phyloP scores from a whole-genome alignment of 2,797 vertebrate genomes.

The Mastacembelus armatus region DNA sequence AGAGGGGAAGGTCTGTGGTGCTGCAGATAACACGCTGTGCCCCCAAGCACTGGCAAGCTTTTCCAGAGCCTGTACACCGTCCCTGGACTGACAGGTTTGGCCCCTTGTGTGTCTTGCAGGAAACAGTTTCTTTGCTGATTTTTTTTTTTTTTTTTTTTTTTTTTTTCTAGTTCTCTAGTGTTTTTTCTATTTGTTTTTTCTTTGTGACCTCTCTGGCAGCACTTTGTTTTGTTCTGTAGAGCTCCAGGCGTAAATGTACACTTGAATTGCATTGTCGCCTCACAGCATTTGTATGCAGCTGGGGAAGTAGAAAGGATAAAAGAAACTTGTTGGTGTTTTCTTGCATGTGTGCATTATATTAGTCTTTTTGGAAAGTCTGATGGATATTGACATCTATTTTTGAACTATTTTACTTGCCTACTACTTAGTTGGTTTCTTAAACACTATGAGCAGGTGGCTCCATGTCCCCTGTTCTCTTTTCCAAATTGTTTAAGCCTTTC shows the following conservation, averaged over 20 bases:
- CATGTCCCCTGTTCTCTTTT: no score
- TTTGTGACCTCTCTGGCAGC: not conserved
- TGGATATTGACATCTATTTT: no score
- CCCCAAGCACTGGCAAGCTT: conserved; percentile 59
- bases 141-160: no score
- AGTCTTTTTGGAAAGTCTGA: no score
- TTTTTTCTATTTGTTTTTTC: not conserved
- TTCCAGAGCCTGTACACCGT: conserved; percentile 44
- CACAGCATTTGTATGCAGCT: not conserved
- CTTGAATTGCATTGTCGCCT: conserved; percentile 1
- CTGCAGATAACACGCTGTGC: conserved; percentile 75
- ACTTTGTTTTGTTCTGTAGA: conserved; percentile 12
- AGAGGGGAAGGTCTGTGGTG: conserved; percentile 75
- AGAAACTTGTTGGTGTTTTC: not conserved
- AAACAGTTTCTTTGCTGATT: conserved; percentile 14
- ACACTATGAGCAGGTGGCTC: no score
- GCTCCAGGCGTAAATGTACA: conserved; percentile 19
- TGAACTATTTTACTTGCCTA: no score
- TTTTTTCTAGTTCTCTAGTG: no score
- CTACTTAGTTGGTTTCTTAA: no score
- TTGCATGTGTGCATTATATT: no score
- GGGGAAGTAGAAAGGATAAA: conserved; percentile 11
- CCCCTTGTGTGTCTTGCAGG: conserved; percentile 30
- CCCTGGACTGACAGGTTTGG: conserved; percentile 56
- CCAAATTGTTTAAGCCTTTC: no score